A percentile compares a stretch with the other conserved stretches of the same genome.
phyloP scores from a whole-genome alignment of 2,797 vertebrate genomes.

The Melopsittacus undulatus region DNA sequence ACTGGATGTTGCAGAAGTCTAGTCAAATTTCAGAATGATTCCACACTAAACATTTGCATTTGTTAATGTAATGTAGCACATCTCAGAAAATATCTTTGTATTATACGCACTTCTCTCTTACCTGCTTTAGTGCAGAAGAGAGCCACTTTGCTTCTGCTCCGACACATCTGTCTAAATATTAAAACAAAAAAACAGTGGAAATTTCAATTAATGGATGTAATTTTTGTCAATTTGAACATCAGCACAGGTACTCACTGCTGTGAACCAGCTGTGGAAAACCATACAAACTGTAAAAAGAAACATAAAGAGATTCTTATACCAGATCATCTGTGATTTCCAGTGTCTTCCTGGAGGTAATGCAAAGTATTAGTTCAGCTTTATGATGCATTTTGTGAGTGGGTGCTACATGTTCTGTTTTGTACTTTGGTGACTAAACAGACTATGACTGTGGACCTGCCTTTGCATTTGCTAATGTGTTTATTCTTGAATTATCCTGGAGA shows the following conservation, averaged over 20 bases:
- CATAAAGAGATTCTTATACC: not conserved
- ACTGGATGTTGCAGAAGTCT: not conserved
- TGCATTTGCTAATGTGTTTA: not conserved
- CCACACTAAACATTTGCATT: not conserved
- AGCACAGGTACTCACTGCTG: not conserved
- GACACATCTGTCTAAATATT: slow-evolving; percentile 83
- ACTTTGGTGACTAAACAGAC: not conserved
- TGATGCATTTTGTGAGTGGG: not conserved
- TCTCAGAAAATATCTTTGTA: not conserved
- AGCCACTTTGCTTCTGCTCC: slow-evolving; percentile 85
- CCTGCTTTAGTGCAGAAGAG: slow-evolving; percentile 87
- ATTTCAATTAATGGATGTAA: not conserved
- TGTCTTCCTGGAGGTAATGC: not conserved
- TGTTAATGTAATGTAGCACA: not conserved
- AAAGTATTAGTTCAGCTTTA: slow-evolving; percentile 20
- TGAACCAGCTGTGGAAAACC: not conserved
- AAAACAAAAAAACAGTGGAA: slow-evolving; percentile 38
- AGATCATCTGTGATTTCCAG: not conserved
- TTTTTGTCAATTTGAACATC: not conserved
- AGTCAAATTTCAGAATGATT: not conserved
- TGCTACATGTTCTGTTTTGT: not conserved
- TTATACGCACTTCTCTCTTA: slow-evolving; percentile 62
- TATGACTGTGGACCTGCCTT: not conserved
- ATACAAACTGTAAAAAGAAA: not conserved
- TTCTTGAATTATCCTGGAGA: not conserved